These are phyloP conservation scores for Gallinago paraguaiae DNA, from an alignment of 2,113 vertebrate genomes.

Conservation along the genomic window DNA sequence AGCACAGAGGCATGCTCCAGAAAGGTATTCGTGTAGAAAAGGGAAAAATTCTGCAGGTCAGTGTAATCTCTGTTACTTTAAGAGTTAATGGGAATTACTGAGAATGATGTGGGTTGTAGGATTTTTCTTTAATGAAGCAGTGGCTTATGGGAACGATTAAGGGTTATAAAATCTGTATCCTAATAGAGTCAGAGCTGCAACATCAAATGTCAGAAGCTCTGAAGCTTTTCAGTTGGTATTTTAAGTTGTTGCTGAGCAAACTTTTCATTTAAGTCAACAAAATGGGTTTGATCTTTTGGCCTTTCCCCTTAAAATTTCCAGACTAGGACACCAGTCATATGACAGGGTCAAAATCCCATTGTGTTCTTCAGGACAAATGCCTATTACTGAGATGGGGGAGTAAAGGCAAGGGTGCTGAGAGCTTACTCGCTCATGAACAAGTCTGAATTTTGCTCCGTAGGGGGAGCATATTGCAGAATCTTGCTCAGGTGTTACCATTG, in stretches of 20 bases:
- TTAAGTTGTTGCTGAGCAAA: background rate
- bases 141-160: background rate
- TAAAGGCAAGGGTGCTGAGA: background rate
- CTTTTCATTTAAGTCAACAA: background rate
- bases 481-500: background rate
- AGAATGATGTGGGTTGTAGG: background rate
- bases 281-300: background rate
- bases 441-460: background rate
- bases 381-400: background rate
- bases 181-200: background rate
- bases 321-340: background rate
- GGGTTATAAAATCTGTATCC: background rate
- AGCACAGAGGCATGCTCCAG: background rate
- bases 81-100: background rate
- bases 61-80: background rate
- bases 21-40: background rate
- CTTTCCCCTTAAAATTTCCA: background rate
- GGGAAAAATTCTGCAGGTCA: background rate
- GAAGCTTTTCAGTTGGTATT: background rate
- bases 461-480: background rate
- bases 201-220: background rate
- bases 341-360: background rate
- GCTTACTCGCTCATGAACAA: background rate
- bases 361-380: background rate
- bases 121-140: background rate